Evolutionary conservation across 2,888 invertebrate genomes (phyloP), one percentile per base, ranked within the genome.

Genomic region (Chloroclystis v-ata): DNA sequence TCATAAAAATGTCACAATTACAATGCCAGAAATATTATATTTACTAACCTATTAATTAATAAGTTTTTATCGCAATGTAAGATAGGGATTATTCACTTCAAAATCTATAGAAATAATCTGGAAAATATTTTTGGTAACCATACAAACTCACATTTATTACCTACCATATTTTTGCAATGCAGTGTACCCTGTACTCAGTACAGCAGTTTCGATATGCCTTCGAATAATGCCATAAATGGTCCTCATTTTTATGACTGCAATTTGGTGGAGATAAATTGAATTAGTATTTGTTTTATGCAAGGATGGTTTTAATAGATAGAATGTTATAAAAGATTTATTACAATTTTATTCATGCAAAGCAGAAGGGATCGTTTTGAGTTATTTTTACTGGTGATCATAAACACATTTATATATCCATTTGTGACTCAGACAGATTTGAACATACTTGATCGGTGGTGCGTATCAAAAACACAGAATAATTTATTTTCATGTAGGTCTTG

Each of bases 261-360:
- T 85, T 86, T 78, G 69, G 74, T 70, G 71, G 65, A 72, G 75
- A 77, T 74, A 43, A 48, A 70, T 69, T 65, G 72, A 78, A 78
- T 79, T 81, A 78, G 76, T 79, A 72, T 82, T 83, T 84, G 78
- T 85, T 82, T 85, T 79, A 83, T 84, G 78, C 82, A 79, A 78
- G 72, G 79, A 63, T 73, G 69, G 65, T 59, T 78, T 77, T 71
- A 70, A 72, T 73, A 61, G 66, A 70, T 63, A 62, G 55, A 61
- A 26, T 56, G 60, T 47, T 61, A 63, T 67, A 62, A 63, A 66
- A 61, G 37, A 56, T 53, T 54, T 49, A 56, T 56, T 43, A 45
- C 30, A 37, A 52, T 54, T 57, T 59, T 63, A 57, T 54, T 40
- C 44, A 47, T 55, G 47, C 54, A 56, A 56, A 57, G 52, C 48